phyloP scores from a whole-genome alignment of 2,888 invertebrate genomes.

The Miltochrista miniata region DNA sequence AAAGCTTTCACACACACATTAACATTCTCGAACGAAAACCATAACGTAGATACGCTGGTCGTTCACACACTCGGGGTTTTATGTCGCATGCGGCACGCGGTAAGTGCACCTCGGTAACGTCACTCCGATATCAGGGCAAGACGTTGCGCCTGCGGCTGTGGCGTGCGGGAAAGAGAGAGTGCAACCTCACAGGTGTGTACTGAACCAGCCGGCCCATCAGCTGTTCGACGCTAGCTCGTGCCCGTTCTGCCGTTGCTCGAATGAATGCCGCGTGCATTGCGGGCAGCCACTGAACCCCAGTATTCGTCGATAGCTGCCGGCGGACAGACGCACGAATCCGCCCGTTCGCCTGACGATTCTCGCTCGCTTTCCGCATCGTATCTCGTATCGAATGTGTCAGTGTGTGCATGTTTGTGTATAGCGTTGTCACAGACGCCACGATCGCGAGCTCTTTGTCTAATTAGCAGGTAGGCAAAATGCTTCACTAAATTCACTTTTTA shows the following conservation, averaged over 20 bases:
- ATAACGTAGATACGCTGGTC: constrained; percentile 11
- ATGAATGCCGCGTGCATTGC: constrained; percentile 49
- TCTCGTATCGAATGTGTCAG: constrained; percentile 53
- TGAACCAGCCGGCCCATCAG: constrained; percentile 67
- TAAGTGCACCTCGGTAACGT: constrained; percentile 42
- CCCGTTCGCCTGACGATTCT: constrained; percentile 49
- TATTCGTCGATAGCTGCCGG: constrained; percentile 67
- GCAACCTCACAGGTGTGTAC: constrained; percentile 73
- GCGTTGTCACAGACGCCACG: constrained; percentile 67
- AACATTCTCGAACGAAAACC: constrained; percentile 2
- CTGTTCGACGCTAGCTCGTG: constrained; percentile 70
- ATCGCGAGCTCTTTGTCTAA: constrained; percentile 77
- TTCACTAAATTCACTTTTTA: constrained; percentile 48
- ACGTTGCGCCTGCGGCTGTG: constrained; percentile 52
- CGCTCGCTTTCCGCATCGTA: constrained; percentile 45
- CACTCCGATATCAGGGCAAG: constrained; percentile 61
- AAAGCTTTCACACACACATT: too few species aligned
- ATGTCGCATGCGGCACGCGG: constrained; percentile 21
- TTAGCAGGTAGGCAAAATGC: constrained; percentile 77
- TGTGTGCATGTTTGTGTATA: constrained; percentile 71
- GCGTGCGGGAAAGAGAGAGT: constrained; percentile 72
- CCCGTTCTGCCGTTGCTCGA: constrained; percentile 50
- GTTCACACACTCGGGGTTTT: constrained; percentile 41
- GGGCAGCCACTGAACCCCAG: constrained; percentile 59
- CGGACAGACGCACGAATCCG: constrained; percentile 62